Percentiles rank a stretch among this genome's conserved stretches.
Evolutionary conservation across 2,113 vertebrate species (phyloP).

Genomic region (Callopanchax toddi): DNA sequence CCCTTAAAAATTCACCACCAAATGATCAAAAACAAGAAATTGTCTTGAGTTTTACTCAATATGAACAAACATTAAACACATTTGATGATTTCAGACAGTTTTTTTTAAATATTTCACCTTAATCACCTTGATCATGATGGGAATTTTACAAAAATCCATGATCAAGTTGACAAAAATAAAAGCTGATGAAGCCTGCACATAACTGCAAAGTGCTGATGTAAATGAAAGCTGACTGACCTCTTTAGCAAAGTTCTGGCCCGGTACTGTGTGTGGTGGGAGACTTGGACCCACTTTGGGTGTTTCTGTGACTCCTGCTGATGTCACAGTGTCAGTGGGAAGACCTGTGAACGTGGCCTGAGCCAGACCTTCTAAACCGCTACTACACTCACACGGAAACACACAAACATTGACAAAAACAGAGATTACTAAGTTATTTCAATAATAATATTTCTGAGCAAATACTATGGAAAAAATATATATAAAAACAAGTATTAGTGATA

Average conservation of each 20-base stretch:
- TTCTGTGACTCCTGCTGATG: constrained; percentile 34
- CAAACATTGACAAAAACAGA: constrained; percentile 6
- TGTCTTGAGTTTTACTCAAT: too few species aligned
- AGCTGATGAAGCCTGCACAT: too few species aligned
- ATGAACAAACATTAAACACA: too few species aligned
- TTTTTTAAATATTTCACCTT: too few species aligned
- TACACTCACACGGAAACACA: constrained; percentile 46
- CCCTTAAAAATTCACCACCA: not conserved
- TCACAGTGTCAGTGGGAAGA: constrained; percentile 50
- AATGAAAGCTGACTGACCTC: constrained; percentile 67
- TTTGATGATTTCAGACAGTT: too few species aligned
- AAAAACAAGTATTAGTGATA: too few species aligned
- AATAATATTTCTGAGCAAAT: not conserved
- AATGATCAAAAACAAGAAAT: not conserved
- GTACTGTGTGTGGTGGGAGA: constrained; percentile 61
- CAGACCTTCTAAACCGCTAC: constrained; percentile 60
- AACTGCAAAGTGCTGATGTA: not conserved
- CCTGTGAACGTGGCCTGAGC: constrained; percentile 59
- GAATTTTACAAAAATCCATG: too few species aligned
- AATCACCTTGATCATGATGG: too few species aligned
- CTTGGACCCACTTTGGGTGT: constrained; percentile 40
- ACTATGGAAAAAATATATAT: too few species aligned
- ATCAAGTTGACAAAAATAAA: too few species aligned
- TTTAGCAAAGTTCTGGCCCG: constrained; percentile 64
- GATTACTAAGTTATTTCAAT: not conserved